Base-by-base conservation (phyloP, 2,888 invertebrate genomes). In the Hyposoter dolosus region DNA sequence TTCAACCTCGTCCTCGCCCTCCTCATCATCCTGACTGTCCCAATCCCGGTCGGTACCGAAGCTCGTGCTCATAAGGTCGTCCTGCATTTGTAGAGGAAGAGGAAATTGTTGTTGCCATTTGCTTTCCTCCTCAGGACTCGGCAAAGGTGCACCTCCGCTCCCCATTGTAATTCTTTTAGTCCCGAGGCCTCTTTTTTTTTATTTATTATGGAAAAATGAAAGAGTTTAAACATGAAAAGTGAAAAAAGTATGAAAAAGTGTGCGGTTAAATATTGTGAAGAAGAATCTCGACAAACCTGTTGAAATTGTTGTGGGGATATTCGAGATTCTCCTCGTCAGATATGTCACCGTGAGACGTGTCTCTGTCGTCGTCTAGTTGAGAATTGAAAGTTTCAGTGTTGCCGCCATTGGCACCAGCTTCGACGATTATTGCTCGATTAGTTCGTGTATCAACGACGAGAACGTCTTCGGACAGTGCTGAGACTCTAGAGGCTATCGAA, bases 1-100 rank as follows among this genome's bases (percentile, higher is more conserved):
- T 88, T 94, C 94, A 0, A 87, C 90, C n/a, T 91, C 91, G 3
- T 91, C 92, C 6, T 91, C 91, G 0, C 95, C 95, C 3, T 95
- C 95, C 0, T 95, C 95, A 71, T 93, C 94, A 90, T 95, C 92
- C 77, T 92, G 92, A 93, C 96, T 96, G 91, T 97, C 97, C 96
- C 97, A 97, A 90, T 96, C 97, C 89, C 96, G 95, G 60, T 95
- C 95, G 82, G 95, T 95, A 40, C 93, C 94, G 56, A 95, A 94
- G 91, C 95, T 94, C 80, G 95, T 95, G 87, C 95, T 93, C 92
- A 93, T 93, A 15, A 94, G 89, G 86, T 93, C 93, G 66, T 93
- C 93, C 84, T 93, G 92, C 78, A 92, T 88, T 50, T 92, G 92
- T 19, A 91, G 85, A 17, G 93, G 93, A 50, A 93, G 87, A 12